Evolutionary conservation across 2,797 vertebrate species (phyloP).

Genomic region (Distichodus sexfasciatus): DNA sequence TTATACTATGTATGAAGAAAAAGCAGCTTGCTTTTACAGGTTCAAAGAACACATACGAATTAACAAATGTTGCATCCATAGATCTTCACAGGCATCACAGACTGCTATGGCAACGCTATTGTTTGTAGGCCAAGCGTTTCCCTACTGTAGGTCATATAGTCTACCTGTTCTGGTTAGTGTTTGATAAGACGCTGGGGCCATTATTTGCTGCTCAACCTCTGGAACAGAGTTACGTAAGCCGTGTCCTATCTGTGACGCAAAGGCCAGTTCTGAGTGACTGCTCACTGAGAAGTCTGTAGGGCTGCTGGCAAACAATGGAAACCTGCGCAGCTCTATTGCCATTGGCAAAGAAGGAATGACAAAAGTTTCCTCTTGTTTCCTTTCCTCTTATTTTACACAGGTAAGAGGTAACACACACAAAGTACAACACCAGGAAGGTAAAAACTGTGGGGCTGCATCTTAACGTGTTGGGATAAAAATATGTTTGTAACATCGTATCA

Average conservation of each 20-base stretch:
- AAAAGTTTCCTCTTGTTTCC: not conserved
- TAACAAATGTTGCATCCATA: not conserved
- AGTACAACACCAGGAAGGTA: too few relatives aligned
- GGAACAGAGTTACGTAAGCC: constrained; percentile 62
- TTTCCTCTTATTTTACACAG: not conserved
- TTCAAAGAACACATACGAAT: too few relatives aligned
- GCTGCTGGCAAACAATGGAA: constrained; percentile 12
- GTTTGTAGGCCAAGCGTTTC: constrained; percentile 27
- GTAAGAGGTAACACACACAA: not conserved
- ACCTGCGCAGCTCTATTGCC: not conserved
- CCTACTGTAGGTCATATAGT: constrained; percentile 11
- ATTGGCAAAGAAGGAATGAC: not conserved
- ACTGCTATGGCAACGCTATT: constrained; percentile 1
- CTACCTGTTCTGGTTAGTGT: constrained; percentile 16
- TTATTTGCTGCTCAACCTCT: constrained; percentile 62
- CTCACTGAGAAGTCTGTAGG: constrained; percentile 29
- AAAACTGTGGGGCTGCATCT: too few relatives aligned
- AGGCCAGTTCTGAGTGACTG: constrained; percentile 49
- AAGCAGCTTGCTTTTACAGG: too few relatives aligned
- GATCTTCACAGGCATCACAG: not conserved
- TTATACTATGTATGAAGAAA: too few relatives aligned
- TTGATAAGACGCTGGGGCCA: constrained; percentile 62
- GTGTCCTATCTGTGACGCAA: constrained; percentile 62
- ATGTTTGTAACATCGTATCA: too few relatives aligned
- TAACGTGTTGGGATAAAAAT: too few relatives aligned